Percentiles rank a stretch among this genome's conserved stretches.
phyloP scores from a whole-genome alignment of 2,113 vertebrate species.

The Phalacrocorax carbo region DNA sequence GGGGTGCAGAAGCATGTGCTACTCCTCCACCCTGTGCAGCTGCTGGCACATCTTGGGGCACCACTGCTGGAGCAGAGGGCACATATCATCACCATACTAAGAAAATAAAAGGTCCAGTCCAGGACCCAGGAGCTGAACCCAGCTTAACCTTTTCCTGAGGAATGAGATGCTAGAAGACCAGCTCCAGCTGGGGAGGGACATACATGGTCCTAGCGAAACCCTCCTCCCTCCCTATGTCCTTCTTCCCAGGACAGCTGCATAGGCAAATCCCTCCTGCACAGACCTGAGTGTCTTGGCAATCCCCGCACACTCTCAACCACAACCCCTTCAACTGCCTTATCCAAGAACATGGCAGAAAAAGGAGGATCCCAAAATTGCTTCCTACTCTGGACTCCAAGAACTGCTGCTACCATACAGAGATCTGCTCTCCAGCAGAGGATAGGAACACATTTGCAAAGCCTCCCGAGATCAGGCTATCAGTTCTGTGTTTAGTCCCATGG shows the following conservation, averaged over 20 bases:
- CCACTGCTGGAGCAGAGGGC: not conserved
- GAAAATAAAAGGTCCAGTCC: not conserved
- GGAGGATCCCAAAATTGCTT: not conserved
- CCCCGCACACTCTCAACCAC: not conserved
- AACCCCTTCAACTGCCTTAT: not conserved
- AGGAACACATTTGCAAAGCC: not conserved
- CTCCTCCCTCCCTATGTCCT: not conserved
- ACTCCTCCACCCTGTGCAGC: not conserved
- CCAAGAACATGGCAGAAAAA: not conserved
- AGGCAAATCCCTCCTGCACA: not conserved
- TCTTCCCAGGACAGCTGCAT: not conserved
- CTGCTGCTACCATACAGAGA: not conserved
- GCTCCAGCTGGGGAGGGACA: not conserved
- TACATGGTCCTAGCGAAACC: not conserved
- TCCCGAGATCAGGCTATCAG: not conserved
- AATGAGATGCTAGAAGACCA: not conserved
- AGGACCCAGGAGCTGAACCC: not conserved
- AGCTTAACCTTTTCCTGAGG: not conserved
- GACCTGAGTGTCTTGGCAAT: not conserved
- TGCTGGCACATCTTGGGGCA: not conserved
- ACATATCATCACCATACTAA: not conserved
- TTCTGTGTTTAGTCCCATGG: not conserved
- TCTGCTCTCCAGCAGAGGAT: not conserved
- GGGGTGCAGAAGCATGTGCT: not conserved
- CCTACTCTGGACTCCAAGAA: not conserved